Evolutionary conservation across 1,140 invertebrate species (phyloP).

Genomic region (Bombus waltoni): DNA sequence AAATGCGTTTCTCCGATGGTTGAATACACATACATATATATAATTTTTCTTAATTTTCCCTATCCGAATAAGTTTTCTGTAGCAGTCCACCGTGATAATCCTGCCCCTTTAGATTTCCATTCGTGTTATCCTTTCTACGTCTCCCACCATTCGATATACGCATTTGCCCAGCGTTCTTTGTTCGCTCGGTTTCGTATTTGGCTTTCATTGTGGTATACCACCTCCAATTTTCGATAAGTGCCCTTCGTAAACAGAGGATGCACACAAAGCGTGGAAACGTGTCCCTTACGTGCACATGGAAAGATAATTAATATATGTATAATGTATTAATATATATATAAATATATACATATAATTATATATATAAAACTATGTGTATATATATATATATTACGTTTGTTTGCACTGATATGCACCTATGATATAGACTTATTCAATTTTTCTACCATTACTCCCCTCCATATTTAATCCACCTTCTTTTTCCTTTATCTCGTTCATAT

Average conservation of each 20-base stretch:
- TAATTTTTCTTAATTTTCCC: slow-evolving; percentile 27
- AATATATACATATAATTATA: neutral
- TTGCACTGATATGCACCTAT: slow-evolving; percentile 21
- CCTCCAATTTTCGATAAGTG: slow-evolving; percentile 40
- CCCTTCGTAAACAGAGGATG: slow-evolving; percentile 37
- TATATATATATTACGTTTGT: neutral
- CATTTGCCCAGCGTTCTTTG: slow-evolving; percentile 48
- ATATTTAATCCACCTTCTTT: neutral
- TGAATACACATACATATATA: slow-evolving; percentile 11
- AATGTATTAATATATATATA: neutral
- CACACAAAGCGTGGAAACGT: slow-evolving; percentile 19
- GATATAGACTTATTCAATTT: neutral
- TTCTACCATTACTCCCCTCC: neutral
- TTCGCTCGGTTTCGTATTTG: slow-evolving; percentile 32
- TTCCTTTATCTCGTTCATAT: slow-evolving; percentile 7
- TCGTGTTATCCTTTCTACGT: neutral
- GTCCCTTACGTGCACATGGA: neutral
- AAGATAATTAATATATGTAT: neutral
- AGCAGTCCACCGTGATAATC: too few species aligned
- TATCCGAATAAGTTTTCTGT: neutral
- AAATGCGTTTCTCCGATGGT: slow-evolving; percentile 10
- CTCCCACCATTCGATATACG: slow-evolving; percentile 19
- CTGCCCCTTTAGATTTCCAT: neutral
- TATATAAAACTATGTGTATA: neutral
- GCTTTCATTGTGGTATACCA: slow-evolving; percentile 34